phyloP scores from a whole-genome alignment of 2,888 invertebrate species.

The Acholoe squamosa region DNA sequence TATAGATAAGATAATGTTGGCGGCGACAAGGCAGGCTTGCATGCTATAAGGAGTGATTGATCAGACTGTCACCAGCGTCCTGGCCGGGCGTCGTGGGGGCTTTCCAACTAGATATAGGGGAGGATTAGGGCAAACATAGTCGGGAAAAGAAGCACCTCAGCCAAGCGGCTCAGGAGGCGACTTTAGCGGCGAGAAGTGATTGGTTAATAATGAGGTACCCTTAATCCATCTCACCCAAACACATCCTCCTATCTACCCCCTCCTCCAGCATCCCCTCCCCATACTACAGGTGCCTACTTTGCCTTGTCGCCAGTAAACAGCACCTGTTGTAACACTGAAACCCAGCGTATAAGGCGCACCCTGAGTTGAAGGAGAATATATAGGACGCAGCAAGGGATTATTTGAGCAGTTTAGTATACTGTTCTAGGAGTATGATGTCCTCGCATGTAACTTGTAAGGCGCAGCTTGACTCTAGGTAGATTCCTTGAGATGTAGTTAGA shows the following conservation, averaged over 20 bases:
- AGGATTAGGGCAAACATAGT: conserved; percentile 32
- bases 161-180: background rate
- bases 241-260: background rate
- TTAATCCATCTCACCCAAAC: background rate
- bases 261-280: background rate
- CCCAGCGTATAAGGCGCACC: too few species aligned
- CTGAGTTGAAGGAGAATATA: too few species aligned
- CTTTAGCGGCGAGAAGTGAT: conserved; percentile 37
- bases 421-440: too few species aligned
- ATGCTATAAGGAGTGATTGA: background rate
- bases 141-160: conserved; percentile 2
- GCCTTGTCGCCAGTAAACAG: too few species aligned
- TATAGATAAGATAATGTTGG: background rate
- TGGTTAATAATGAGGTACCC: conserved; percentile 38
- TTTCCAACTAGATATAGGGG: background rate
- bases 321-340: too few species aligned
- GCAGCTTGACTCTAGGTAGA: too few species aligned
- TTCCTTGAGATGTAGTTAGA: too few species aligned
- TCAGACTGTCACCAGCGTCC: background rate
- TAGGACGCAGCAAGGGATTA: too few species aligned
- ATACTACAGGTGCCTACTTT: background rate
- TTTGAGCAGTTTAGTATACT: too few species aligned
- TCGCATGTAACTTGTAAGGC: too few species aligned
- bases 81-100: background rate
- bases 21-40: background rate